Base-by-base conservation (phyloP, 2,888 invertebrate species). In the Tolmerus cingulatus region DNA sequence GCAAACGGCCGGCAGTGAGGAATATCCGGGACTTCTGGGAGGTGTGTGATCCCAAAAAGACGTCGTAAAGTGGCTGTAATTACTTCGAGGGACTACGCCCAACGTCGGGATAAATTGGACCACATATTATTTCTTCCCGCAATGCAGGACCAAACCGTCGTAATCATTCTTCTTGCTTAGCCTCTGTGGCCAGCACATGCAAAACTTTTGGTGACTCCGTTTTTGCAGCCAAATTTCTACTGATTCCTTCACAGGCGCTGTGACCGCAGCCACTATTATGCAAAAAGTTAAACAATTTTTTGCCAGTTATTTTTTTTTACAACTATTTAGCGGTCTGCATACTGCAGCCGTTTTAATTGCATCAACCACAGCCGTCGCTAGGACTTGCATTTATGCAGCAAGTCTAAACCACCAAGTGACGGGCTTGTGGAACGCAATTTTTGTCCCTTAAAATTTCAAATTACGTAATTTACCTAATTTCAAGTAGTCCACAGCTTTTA, bases 311-410 rank as follows among this genome's bases (percentile, higher is more conserved):
- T 66, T 78, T 46, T 78, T 43, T 40, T 40, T 78, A 40, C 43
- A n/a, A 40, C 40, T 78, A 19, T 43, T 78, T 78, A 78, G 78
- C 43, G 78, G 78, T 78, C 37, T 23, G 43, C n/a, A 19, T 43
- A 14, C 78, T 78, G 78, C 78, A 78, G 46, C 78, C 40, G 5
- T 78, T 78, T 78, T 78, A 78, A 78, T 78, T 78, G 78, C 78
- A 78, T 78, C 78, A 78, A 78, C 78, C 78, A 19, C 78, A 78
- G 23, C 78, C 37, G 66, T 27, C 27, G 27, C 23, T 19, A 27
- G 27, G 66, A 27, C 66, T 51, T 66, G 66, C 66, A 66, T 66
- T 66, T 66, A 27, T 66, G 27, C 27, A 23, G 66, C 66, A 23
- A 23, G 9, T 57, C 57, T 23, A 23, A 66, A 12, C 66, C 12